These are phyloP conservation scores for Drosophila burlai DNA, from an alignment of 1,140 invertebrate species.

Conservation along the genomic window DNA sequence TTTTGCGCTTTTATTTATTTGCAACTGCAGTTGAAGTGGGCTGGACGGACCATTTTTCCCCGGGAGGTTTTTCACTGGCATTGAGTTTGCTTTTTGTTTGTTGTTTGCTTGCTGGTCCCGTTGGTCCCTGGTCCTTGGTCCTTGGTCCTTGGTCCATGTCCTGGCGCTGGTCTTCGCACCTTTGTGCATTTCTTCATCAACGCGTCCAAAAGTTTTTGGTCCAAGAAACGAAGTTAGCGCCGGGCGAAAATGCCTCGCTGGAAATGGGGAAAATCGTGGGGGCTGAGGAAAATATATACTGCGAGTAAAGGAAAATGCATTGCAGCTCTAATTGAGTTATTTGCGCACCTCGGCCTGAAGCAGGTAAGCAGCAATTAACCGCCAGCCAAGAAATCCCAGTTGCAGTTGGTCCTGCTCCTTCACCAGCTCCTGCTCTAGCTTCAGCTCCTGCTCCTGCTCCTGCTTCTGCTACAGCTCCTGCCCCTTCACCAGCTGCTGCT, in stretches of 20 bases:
- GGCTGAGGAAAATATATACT: neutral
- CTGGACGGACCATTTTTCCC: constrained; percentile 3
- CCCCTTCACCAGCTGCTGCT: neutral
- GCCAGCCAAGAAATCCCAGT: constrained; percentile 1
- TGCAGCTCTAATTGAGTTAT: constrained; percentile 76
- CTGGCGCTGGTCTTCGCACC: constrained; percentile 50
- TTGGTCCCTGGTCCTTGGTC: constrained; percentile 2
- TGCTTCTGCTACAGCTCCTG: neutral
- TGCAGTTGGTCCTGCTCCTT: neutral
- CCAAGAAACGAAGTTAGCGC: constrained; percentile 63
- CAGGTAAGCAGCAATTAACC: constrained; percentile 52
- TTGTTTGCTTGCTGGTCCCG: constrained; percentile 28
- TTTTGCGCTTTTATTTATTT: constrained; percentile 56
- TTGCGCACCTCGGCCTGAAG: constrained; percentile 59
- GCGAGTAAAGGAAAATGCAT: neutral
- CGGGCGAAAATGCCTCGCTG: constrained; percentile 34
- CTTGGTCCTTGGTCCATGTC: constrained; percentile 8
- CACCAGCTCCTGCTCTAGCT: neutral
- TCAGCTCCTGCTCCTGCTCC: neutral
- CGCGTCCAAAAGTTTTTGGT: constrained; percentile 54
- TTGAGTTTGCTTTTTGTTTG: constrained; percentile 58
- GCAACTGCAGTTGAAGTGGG: constrained; percentile 33
- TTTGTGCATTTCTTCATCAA: constrained; percentile 75
- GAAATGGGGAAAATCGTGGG: neutral
- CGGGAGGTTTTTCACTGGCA: constrained; percentile 9